Evolutionary conservation across 2,888 invertebrate genomes (phyloP), one percentile per base, ranked within the genome.

Genomic region (Lapara coniferarum): DNA sequence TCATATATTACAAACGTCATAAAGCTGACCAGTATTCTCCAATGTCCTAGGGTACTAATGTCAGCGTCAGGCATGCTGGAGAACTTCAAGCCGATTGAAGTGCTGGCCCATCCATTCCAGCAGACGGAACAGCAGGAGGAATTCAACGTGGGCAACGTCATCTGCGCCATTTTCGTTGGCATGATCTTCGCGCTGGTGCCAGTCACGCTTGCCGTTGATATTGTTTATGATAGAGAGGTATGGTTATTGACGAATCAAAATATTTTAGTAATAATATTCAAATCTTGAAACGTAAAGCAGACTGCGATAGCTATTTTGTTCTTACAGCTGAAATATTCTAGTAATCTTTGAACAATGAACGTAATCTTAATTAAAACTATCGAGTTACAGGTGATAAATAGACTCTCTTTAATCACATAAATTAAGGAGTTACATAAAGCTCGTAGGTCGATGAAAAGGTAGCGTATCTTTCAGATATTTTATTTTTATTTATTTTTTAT

Each of bases 211-310:
- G 97, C 96, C 0, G 95, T 97, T 8, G 97, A 97, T 77, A 96
- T 97, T 88, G 97, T 98, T 0, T 96, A 96, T 82, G 98, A 98
- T 87, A 94, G 97, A 84, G 97, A 97, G 95, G 97, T 97, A 82
- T 86, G 87, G 70, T 25, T 25, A 1, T 25, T 2, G 25, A 25
- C n/a, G n/a, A n/a, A n/a, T n/a, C n/a, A n/a, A n/a, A n/a, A n/a
- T n/a, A n/a, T n/a, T n/a, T n/a, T n/a, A n/a, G n/a, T n/a, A n/a
- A n/a, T n/a, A n/a, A n/a, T n/a, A n/a, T n/a, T n/a, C n/a, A n/a
- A n/a, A n/a, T n/a, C n/a, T 25, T 25, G 25, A 25, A 25, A 25
- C 25, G 25, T 25, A 2, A 25, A 25, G 25, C 25, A 25, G 25
- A 25, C 25, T 2, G 25, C 25, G 1, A 25, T 25, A 25, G 25